A percentile compares a stretch with the other conserved stretches of the same genome.
Conservation (phyloP, 1,140 invertebrate genomes). For the Plectrocnemia conspersa region DNA sequence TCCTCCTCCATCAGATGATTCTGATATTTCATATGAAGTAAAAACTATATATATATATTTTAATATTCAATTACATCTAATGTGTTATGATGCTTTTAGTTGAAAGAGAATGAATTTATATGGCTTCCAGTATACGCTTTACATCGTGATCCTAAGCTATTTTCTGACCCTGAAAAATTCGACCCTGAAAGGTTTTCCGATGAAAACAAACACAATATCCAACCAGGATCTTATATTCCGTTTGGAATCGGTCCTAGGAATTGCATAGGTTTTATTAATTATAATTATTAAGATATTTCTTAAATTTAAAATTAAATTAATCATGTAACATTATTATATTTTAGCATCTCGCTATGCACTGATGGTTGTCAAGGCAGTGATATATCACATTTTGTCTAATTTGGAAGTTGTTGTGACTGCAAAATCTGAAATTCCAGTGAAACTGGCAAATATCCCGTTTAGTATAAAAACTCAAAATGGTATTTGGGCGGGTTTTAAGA, state of each 20-base stretch:
- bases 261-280: conserved; percentile 37
- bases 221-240: conserved; percentile 44
- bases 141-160: conserved; percentile 46
- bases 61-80: conserved; percentile 4
- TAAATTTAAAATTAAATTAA: neutral
- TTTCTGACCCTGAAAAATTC: conserved; percentile 48
- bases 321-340: conserved; percentile 3
- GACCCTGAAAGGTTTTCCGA: conserved; percentile 51
- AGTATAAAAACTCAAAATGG: neutral
- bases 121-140: conserved; percentile 44
- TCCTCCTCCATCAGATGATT: conserved; percentile 17
- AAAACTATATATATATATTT: neutral
- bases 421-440: conserved; percentile 13
- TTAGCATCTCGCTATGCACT: conserved; percentile 44
- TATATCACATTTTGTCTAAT: conserved; percentile 37
- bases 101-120: conserved; percentile 29
- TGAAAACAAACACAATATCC: conserved; percentile 39
- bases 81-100: neutral
- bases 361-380: conserved; percentile 47
- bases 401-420: conserved; percentile 27
- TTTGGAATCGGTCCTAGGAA: conserved; percentile 52
- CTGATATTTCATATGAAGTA: conserved; percentile 6
- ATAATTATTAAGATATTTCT: neutral
- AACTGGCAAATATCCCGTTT: neutral
- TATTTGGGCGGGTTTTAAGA: conserved; percentile 1